These are phyloP conservation scores for Antigone vipio DNA, from an alignment of 2,113 vertebrate genomes.

Conservation along the genomic window DNA sequence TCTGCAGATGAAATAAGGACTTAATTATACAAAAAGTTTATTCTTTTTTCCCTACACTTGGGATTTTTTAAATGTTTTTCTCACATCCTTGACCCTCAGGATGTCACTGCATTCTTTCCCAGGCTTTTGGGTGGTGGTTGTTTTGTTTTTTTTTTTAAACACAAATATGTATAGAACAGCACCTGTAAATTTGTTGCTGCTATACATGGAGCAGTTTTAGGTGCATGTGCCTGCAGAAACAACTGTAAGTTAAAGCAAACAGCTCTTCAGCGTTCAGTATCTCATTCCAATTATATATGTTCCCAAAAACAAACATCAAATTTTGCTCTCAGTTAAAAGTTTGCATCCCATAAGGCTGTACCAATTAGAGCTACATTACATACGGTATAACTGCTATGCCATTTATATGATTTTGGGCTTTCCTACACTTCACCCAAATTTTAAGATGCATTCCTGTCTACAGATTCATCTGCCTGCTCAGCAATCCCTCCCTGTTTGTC, in stretches of 20 bases:
- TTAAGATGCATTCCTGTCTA: background rate
- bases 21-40: background rate
- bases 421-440: background rate
- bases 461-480: background rate
- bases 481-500: background rate
- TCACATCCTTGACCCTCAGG: background rate
- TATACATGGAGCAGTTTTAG: accelerated
- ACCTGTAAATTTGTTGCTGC: background rate
- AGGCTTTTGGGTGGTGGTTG: background rate
- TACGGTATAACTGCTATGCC: background rate
- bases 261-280: background rate
- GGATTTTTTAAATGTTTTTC: background rate
- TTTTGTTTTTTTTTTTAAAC: background rate
- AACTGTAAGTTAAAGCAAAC: background rate
- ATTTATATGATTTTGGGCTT: background rate
- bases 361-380: background rate
- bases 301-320: background rate
- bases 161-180: background rate
- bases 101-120: background rate
- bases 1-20: background rate
- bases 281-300: background rate
- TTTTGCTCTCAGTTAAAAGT: background rate
- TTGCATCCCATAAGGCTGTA: background rate
- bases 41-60: background rate
- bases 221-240: background rate